phyloP scores from a whole-genome alignment of 2,113 vertebrate species.

The Peromyscus maniculatus region DNA sequence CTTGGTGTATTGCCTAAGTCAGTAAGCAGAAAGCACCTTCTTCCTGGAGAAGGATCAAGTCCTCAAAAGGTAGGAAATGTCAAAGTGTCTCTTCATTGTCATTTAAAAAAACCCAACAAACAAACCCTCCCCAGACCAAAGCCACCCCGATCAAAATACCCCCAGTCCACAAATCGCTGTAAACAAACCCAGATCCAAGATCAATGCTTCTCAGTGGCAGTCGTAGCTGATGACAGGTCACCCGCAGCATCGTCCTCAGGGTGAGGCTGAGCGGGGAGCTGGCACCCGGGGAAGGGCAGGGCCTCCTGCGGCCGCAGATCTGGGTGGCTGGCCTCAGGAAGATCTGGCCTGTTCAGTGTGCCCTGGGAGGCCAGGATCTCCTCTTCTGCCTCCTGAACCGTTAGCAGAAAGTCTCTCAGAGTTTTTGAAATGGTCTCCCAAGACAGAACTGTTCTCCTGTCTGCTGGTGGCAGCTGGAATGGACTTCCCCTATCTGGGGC shows the following conservation, averaged over 20 bases:
- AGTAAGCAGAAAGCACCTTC: slow-evolving; percentile 86
- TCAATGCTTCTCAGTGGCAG: slow-evolving; percentile 84
- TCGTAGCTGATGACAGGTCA: slow-evolving; percentile 72
- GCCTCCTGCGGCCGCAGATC: slow-evolving; percentile 74
- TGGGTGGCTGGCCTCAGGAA: slow-evolving; percentile 77
- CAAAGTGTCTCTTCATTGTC: slow-evolving; percentile 87
- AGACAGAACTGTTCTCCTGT: slow-evolving; percentile 61
- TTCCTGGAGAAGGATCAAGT: slow-evolving; percentile 84
- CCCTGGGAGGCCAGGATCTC: slow-evolving; percentile 43
- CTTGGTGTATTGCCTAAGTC: slow-evolving; percentile 85
- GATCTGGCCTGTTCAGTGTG: slow-evolving; percentile 66
- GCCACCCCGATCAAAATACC: slow-evolving; percentile 78
- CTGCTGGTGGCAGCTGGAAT: slow-evolving; percentile 61
- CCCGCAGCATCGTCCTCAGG: slow-evolving; percentile 75
- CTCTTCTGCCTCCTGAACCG: slow-evolving; percentile 7
- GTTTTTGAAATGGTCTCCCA: slow-evolving; percentile 70
- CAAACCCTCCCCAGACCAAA: slow-evolving; percentile 70
- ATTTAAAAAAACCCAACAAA: slow-evolving; percentile 67
- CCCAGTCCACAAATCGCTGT: slow-evolving; percentile 82
- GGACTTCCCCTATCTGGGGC: slow-evolving; percentile 59
- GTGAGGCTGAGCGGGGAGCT: neutral
- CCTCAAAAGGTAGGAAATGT: slow-evolving; percentile 85
- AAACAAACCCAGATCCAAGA: slow-evolving; percentile 87
- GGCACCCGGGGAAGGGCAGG: neutral
- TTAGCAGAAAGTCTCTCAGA: slow-evolving; percentile 69